Base-by-base conservation (phyloP, 1,140 invertebrate genomes). In the Pseudomyrmex gracilis region DNA sequence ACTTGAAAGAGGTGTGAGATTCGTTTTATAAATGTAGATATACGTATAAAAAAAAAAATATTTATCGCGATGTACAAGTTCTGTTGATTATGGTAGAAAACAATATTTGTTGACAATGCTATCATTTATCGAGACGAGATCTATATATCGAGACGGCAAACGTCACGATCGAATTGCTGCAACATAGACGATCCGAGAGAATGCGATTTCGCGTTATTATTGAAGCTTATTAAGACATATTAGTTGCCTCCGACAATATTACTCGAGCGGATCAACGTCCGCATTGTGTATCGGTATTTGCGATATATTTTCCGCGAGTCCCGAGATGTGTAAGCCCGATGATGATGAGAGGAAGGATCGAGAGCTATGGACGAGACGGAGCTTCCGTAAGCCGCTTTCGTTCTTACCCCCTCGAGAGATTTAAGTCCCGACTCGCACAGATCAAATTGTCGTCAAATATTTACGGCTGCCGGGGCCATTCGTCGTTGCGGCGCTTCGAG, bases 381-480 rank as follows among this genome's bases (percentile, higher is more conserved):
- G 73, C 60, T 67, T 77, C 43, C 34, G 43, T 83, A 83, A 83
- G 82, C 82, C 60, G 71, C 82, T 83, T 83, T 83, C 71, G 71
- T 66, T 51, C 58, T 13, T 60, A 61, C 63, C 47, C 20, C 73
- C 61, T 17, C 61, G 51, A 20, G 61, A 51, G 82, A 77, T 60
- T 83, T 77, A 77, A 83, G 71, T 66, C 82, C 60, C 51, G 82
- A 66, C 82, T 76, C 51, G 47, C 34, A 51, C 82, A 83, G 82
- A 83, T 83, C 82, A 74, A 83, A 83, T 83, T 83, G 82, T 83
- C 82, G 71, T 83, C 71, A 83, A 83, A 83, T 83, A 83, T 83
- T 83, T 83, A 83, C 82, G 73, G 51, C 60, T 47, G 17, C 43
- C 57, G 82, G 60, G 61, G n/a, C 61, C 61, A 64, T 83, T 66